Base-by-base conservation (phyloP, 2,888 invertebrate species). In the Arge pagana region DNA sequence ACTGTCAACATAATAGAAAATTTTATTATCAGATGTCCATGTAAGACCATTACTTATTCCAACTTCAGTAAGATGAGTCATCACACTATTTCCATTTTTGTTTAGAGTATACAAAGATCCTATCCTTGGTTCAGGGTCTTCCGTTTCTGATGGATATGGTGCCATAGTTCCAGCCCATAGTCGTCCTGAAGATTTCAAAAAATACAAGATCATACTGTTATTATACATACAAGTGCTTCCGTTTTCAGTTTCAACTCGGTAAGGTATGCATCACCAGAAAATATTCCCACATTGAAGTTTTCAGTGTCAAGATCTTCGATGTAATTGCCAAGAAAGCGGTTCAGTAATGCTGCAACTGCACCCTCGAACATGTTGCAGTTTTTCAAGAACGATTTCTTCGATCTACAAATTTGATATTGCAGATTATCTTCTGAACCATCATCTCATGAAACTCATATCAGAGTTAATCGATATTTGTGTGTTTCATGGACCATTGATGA, bases 271-370 rank as follows among this genome's bases (percentile, higher is more conserved):
- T 86, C 84, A 56, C 91, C 91, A 58, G 88, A 88, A 76, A 90
- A 89, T 61, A 92, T 89, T 63, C 91, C 90, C 54, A 91, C 86
- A 68, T 89, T 90, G 42, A 92, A 82, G 71, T 90, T 88, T 78
- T 90, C 90, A 1, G 88, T 87, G 72, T 92, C 90, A 63, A 92
- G 78, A 72, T 91, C 89, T 71, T 89, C 86, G 23, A 91, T 86
- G 69, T 90, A 92, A 74, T 89, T 89, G 56, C 90, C 90, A 62
- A 91, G 80, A 59, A 89, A 83, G 68, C 87, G 86, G 81, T 91
- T 90, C 35, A 92, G 80, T 65, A 90, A 80, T 52, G 88, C 86
- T 55, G 90, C 90, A 37, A 90, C 88, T 16, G 89, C 85, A 65
- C 88, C 86, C 78, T 90, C 89, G 71, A 90, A 86, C 89, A 90